Conservation (phyloP, 2,888 invertebrate species). For the Augochlorella aurata region DNA sequence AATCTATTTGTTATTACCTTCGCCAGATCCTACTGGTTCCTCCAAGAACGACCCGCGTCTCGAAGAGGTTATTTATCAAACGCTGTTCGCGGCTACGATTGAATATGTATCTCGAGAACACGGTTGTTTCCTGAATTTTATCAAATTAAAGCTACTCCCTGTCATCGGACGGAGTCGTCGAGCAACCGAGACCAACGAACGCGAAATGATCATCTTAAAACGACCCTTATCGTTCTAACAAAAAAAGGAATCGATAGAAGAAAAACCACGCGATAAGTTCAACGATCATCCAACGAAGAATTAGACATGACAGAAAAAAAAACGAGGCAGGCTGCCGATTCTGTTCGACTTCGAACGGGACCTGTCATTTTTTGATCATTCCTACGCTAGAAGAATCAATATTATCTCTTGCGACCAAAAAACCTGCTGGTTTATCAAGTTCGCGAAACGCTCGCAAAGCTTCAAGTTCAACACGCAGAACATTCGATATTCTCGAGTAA, state of each 20-base stretch:
- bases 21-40: background rate
- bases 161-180: background rate
- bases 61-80: background rate
- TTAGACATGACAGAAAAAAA: background rate
- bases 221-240: background rate
- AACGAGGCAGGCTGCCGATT: background rate
- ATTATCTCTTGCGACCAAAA: slow-evolving; percentile 51
- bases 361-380: slow-evolving; percentile 54
- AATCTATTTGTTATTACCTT: no score
- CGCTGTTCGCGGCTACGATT: background rate
- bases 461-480: background rate
- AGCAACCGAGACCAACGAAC: background rate
- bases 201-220: background rate
- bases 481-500: background rate
- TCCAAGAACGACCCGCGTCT: background rate
- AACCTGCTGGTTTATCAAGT: background rate
- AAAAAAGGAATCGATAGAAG: slow-evolving; percentile 9
- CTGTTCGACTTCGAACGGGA: slow-evolving; percentile 13
- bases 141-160: background rate
- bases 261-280: background rate
- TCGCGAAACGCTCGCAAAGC: background rate
- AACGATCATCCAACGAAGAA: background rate
- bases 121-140: background rate
- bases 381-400: slow-evolving; percentile 62
- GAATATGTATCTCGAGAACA: background rate